Base-by-base conservation (phyloP, 2,797 vertebrate species). In the Myotis planiceps region DNA sequence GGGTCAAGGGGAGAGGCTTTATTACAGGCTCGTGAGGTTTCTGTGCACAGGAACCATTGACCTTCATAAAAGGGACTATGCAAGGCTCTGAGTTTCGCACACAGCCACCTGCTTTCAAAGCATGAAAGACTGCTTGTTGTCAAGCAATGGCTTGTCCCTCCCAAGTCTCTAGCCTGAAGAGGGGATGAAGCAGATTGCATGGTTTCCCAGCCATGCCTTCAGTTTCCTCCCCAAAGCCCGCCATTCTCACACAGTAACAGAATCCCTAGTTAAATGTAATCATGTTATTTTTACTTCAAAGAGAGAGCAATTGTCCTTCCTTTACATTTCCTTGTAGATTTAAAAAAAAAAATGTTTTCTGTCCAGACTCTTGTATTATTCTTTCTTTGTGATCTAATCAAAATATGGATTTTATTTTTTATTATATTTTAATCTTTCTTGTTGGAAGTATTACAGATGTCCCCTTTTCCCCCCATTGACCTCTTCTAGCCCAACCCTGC, bases 181-280 rank as follows among this genome's bases (percentile, higher is more conserved):
- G 15, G 15, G 53, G 32, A 39, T 27, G 25, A 83, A 82, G 45
- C 5, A 53, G 8, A n/a, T 6, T 4, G 2, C 60, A 58, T 32
- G 19, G 5, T 18, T 87, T 34, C 45, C 71, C 29, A n/a, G 39
- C 5, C 32, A 42, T 9, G 69, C 49, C 71, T 15, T 25, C 14
- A 15, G 9, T 58, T 75, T 47, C 34, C 14, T 71, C 45, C 65
- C 29, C 65, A 68, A 86, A 89, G 39, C 71, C 55, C 12, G 2
- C 10, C 49, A 78, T 76, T 80, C 45, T 29, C 53, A 4, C 9
- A 9, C 5, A 42, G 9, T 19, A 39, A 76, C 13, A 2, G 18
- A 55, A 91, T 91, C 89, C 21, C 10, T 90, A 86, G 79, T 21
- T 53, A 37, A 86, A 72, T 66, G 47, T 51, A 75, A 89, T 92